A percentile compares a stretch with the other conserved stretches of the same genome.
phyloP scores from a whole-genome alignment of 2,113 vertebrate genomes.

The Struthio camelus region DNA sequence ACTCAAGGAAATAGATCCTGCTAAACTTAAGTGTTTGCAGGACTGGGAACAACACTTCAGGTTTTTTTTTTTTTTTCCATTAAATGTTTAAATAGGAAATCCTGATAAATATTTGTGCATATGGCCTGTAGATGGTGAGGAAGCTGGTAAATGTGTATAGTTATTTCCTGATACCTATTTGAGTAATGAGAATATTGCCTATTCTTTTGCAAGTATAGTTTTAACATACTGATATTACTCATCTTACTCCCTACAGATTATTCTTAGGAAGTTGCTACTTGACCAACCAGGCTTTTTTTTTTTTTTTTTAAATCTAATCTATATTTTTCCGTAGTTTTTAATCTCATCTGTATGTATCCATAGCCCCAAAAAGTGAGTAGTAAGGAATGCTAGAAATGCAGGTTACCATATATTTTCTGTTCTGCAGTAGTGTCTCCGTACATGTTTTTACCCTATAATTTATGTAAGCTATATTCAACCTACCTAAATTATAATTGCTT shows the following conservation, averaged over 20 bases:
- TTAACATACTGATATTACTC: background rate
- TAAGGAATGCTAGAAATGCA: background rate
- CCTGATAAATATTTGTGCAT: background rate
- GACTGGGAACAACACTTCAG: background rate
- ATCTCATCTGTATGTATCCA: background rate
- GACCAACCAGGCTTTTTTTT: background rate
- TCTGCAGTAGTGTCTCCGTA: background rate
- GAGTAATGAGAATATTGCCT: background rate
- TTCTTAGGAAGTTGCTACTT: background rate
- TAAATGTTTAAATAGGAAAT: background rate
- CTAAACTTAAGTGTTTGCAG: background rate
- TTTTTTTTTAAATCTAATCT: background rate
- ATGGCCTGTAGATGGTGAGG: background rate
- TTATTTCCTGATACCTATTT: background rate
- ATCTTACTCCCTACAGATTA: background rate
- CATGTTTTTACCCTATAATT: background rate
- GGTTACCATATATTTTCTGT: background rate
- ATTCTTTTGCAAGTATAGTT: background rate
- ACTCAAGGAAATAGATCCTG: background rate
- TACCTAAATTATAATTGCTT: background rate
- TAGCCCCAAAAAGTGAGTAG: background rate
- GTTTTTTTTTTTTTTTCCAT: too few species aligned
- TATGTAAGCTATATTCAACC: background rate
- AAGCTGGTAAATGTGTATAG: background rate
- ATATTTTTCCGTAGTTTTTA: background rate